phyloP scores from a whole-genome alignment of 2,888 invertebrate genomes.

The Saturnia japonica region DNA sequence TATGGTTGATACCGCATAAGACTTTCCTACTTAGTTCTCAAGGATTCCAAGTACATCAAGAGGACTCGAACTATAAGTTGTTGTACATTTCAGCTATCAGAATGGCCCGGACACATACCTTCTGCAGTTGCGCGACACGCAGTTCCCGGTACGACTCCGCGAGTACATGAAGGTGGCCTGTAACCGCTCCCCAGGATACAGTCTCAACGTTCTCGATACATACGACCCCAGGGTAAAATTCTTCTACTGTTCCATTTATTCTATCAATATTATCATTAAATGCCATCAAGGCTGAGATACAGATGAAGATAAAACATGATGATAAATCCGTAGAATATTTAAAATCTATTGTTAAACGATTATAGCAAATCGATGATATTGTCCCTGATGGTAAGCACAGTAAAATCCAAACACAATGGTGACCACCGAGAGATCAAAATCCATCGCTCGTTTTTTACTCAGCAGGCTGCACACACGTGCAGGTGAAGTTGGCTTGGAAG shows the following conservation, averaged over 20 bases:
- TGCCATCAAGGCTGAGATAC: too few relatives aligned
- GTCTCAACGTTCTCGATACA: constrained; percentile 84
- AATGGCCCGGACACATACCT: constrained; percentile 98
- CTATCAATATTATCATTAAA: neutral
- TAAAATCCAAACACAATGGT: too few relatives aligned
- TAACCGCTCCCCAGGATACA: constrained; percentile 87
- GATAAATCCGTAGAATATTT: too few relatives aligned
- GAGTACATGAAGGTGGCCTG: constrained; percentile 97
- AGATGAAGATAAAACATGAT: too few relatives aligned
- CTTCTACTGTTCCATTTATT: neutral
- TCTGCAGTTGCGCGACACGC: constrained; percentile 95
- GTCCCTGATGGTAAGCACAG: too few relatives aligned
- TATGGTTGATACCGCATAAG: too few relatives aligned
- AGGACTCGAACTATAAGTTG: neutral
- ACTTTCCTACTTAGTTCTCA: neutral
- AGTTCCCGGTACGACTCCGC: constrained; percentile 95
- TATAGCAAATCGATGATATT: too few relatives aligned
- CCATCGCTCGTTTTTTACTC: too few relatives aligned
- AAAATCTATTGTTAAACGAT: too few relatives aligned
- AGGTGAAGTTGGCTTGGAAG: too few relatives aligned
- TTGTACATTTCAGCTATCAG: constrained; percentile 87
- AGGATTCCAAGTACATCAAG: neutral
- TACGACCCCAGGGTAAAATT: constrained; percentile 90
- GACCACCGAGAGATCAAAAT: too few relatives aligned
- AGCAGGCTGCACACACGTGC: too few relatives aligned